Evolutionary conservation across 1,140 invertebrate species (phyloP).

Genomic region (Caerostris darwini): DNA sequence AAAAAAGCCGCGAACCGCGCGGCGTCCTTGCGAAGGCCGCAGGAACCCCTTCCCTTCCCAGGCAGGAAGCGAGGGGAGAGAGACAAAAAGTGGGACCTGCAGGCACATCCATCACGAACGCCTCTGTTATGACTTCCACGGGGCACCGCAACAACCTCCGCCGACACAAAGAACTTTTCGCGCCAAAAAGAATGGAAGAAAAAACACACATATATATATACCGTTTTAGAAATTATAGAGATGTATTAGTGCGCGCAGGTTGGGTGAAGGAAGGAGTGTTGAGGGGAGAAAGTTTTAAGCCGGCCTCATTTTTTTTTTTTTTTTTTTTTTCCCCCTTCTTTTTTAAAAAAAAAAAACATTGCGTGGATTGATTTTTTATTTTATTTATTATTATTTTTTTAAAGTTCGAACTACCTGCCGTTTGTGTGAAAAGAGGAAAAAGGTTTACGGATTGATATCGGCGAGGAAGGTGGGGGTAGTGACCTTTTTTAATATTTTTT

Average conservation of each 20-base stretch:
- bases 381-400: constrained; percentile 23
- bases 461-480: not conserved
- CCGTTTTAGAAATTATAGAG: constrained; percentile 22
- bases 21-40: constrained; percentile 22
- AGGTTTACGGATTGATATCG: not conserved
- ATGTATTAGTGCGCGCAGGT: constrained; percentile 8
- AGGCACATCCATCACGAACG: constrained; percentile 69
- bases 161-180: constrained; percentile 68
- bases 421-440: not conserved
- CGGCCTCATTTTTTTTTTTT: not conserved
- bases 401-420: constrained; percentile 66
- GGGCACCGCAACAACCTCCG: constrained; percentile 64
- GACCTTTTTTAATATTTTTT: not conserved
- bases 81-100: constrained; percentile 33
- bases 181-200: not conserved
- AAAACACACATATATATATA: constrained; percentile 33
- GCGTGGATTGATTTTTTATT: not conserved
- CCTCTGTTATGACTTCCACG: constrained; percentile 71
- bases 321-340: not conserved
- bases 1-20: not conserved
- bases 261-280: constrained; percentile 6
- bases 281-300: not conserved
- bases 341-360: constrained; percentile 29
- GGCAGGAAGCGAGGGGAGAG: not conserved
- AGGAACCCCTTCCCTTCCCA: not conserved